phyloP scores from a whole-genome alignment of 2,113 vertebrate genomes.

The Suncus etruscus region DNA sequence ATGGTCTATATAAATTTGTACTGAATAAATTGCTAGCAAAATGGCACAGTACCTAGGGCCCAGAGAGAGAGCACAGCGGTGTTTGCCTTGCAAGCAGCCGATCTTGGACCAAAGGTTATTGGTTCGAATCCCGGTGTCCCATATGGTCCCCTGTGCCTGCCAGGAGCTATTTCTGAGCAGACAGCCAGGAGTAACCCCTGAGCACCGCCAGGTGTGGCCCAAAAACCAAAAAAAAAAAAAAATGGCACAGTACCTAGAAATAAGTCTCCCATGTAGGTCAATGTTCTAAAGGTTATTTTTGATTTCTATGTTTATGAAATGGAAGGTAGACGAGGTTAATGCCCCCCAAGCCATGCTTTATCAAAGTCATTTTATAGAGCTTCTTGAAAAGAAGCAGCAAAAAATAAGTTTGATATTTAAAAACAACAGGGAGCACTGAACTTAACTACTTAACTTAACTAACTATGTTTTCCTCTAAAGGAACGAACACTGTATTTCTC shows the following conservation, averaged over 20 bases:
- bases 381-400: constrained; percentile 75
- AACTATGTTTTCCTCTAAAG: constrained; percentile 81
- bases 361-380: constrained; percentile 70
- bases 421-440: constrained; percentile 77
- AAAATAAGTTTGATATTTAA: constrained; percentile 75
- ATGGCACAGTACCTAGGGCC: constrained; percentile 42
- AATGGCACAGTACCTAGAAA: constrained; percentile 43
- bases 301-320: constrained; percentile 67
- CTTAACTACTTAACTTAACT: constrained; percentile 79
- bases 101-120: no score
- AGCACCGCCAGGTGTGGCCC: no score
- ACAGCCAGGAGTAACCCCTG: no score
- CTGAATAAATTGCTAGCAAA: constrained; percentile 46
- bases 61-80: no score
- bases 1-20: constrained; percentile 45
- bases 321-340: constrained; percentile 58
- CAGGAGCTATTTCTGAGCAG: no score
- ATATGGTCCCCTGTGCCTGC: no score
- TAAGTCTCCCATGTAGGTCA: constrained; percentile 15
- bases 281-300: constrained; percentile 55
- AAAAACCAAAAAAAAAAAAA: no score
- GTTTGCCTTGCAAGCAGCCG: no score
- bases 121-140: no score
- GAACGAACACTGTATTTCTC: constrained; percentile 84
- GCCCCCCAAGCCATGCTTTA: constrained; percentile 63